A percentile compares a stretch with the other conserved stretches of the same genome.
Evolutionary conservation across 1,140 invertebrate genomes (phyloP).

Genomic region (Pomacea maculata): DNA sequence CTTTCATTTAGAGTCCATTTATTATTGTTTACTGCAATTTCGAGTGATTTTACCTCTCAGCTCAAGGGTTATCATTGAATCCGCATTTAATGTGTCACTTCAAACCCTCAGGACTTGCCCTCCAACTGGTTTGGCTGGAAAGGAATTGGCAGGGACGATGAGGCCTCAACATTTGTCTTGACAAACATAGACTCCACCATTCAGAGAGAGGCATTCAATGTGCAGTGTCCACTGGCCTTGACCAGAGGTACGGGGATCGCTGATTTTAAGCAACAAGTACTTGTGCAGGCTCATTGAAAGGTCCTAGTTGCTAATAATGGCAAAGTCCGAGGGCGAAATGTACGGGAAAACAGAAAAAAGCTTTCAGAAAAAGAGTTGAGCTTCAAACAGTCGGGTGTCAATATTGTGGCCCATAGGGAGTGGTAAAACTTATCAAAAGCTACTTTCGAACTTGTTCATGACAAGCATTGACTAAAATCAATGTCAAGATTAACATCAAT

Average conservation of each 20-base stretch:
- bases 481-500: no score
- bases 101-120: conserved; percentile 13
- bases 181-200: conserved; percentile 19
- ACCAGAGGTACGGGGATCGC: conserved; percentile 17
- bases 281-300: background rate
- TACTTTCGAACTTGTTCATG: background rate
- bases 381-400: background rate
- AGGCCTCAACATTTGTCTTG: conserved; percentile 18
- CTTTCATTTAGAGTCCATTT: no score
- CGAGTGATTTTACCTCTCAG: no score
- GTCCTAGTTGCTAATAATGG: background rate
- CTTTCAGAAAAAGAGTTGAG: background rate
- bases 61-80: no score
- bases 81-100: no score
- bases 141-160: conserved; percentile 25
- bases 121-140: conserved; percentile 39
- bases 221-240: conserved; percentile 33
- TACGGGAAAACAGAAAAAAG: no score
- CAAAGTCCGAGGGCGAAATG: background rate
- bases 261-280: no score
- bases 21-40: no score
- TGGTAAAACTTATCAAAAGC: background rate
- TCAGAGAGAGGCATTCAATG: conserved; percentile 28
- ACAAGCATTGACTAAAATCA: no score
- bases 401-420: background rate